Base-by-base conservation (phyloP, 1,140 invertebrate species). In the Steinernema feltiae region DNA sequence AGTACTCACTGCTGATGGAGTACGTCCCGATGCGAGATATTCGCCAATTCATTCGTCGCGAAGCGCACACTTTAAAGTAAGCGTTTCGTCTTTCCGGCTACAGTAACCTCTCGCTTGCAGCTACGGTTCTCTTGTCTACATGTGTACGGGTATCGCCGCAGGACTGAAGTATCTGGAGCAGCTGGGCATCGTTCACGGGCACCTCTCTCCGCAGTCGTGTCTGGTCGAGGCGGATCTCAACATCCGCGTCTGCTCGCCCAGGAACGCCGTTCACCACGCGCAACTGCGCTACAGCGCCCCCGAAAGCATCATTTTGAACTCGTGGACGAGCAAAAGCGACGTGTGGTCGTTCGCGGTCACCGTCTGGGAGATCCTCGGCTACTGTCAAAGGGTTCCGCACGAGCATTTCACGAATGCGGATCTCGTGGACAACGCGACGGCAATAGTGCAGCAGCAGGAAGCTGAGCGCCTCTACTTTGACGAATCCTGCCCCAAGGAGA, bases 21-120 rank as follows among this genome's bases (percentile, higher is more conserved):
- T 95, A 95, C 87, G 89, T 93, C 82, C 93, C 94, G 82, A 91
- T 93, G 79, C 93, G 94, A 3, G 94, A 96, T 88, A 90, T 96
- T 53, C 92, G 92, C 87, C 92, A 94, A 86, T 94, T 93, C 24
- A 63, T 63, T 21, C 53, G 53, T 27, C 53, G 53, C 7, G 53
- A 63, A 63, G 53, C 53, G 15, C 53, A 63, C 53, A 63, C 15
- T 3, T 63, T 63, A 63, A 63, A 63, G 53, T 63, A 27, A 27
- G 53, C 3, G 7, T 3, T 27, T 15, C 12, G 53, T 7, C 41
- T 46, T n/a, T n/a, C 41, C 24, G 24, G 24, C 53, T 86, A 89
- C 94, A 1, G 92, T 95, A 78, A 90, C 91, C 21, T 92, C 94
- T 76, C 46, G 77, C 71, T 87, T 89, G 35, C 88, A 92, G 90